Base-by-base conservation (phyloP, 1,140 invertebrate genomes). In the Homarus americanus region DNA sequence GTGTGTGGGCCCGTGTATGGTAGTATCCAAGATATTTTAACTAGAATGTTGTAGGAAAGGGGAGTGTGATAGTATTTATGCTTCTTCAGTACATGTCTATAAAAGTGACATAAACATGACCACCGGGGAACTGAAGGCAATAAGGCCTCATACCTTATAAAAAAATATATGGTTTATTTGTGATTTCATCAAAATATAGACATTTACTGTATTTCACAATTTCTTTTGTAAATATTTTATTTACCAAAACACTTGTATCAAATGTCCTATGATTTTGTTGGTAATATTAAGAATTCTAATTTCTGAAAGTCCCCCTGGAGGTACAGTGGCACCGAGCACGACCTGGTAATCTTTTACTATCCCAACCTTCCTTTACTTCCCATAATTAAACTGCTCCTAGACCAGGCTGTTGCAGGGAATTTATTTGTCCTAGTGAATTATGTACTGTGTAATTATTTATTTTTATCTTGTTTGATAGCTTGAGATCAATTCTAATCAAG, bases 361-460 rank as follows among this genome's bases (percentile, higher is more conserved):
- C 82, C 63, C 63, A 34, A 72, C 82, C 82, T 84, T 72, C 82
- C 66, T 84, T 72, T 84, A 41, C 82, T 84, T 84, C 63, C 82
- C 82, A 53, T 40, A 66, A 69, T 32, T 72, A 40, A 87, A 87
- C 84, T 87, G 41, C 38, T 78, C 49, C 84, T 87, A 87, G 72
- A 87, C 84, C 84, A 78, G 84, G 72, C 41, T 76, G 84, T 87
- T 87, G 84, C 84, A 87, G 84, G 84, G 84, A 87, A 87, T 78
- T 87, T 87, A 87, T 87, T 87, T 87, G 84, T 87, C 73, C 84
- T 78, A 87, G 84, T 58, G 73, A 87, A 75, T 63, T 87, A 87
- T 87, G 73, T 87, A 87, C 41, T 87, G 49, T 90, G 82, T 90
- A 76, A 90, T 90, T 84, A 90, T 90, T 90, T 90, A 90, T 90